These are phyloP conservation scores for Drosophila mercatorum DNA, from an alignment of 2,888 invertebrate species.

Conservation along the genomic window DNA sequence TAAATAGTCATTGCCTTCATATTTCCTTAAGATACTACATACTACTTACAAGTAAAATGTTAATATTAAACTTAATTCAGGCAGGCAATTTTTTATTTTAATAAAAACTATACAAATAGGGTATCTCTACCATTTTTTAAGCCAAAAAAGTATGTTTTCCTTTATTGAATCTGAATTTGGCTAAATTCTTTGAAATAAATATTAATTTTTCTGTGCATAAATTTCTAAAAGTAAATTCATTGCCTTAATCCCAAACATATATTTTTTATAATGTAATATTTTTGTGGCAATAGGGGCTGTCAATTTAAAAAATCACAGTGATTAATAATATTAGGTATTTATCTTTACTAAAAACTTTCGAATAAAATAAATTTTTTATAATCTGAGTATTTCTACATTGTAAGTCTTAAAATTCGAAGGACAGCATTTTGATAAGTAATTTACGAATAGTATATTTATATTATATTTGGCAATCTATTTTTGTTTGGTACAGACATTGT, in stretches of 20 bases:
- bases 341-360: constrained; percentile 17
- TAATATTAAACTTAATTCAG: background rate
- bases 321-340: constrained; percentile 17
- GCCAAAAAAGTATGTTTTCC: constrained; percentile 20
- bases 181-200: constrained; percentile 25
- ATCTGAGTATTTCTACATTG: constrained; percentile 26
- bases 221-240: background rate
- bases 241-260: background rate
- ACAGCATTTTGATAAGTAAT: constrained; percentile 53
- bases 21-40: background rate
- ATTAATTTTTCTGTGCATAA: constrained; percentile 16
- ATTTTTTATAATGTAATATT: background rate
- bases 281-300: constrained; percentile 18
- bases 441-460: constrained; percentile 38
- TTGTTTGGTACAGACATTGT: constrained; percentile 38
- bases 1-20: background rate
- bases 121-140: constrained; percentile 9
- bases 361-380: constrained; percentile 9
- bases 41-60: background rate
- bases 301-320: constrained; percentile 12
- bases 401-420: constrained; percentile 17
- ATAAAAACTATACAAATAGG: background rate
- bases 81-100: background rate
- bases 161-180: constrained; percentile 13
- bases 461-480: constrained; percentile 46